phyloP scores from a whole-genome alignment of 1,140 invertebrate genomes.

The Drosophila tropicalis region DNA sequence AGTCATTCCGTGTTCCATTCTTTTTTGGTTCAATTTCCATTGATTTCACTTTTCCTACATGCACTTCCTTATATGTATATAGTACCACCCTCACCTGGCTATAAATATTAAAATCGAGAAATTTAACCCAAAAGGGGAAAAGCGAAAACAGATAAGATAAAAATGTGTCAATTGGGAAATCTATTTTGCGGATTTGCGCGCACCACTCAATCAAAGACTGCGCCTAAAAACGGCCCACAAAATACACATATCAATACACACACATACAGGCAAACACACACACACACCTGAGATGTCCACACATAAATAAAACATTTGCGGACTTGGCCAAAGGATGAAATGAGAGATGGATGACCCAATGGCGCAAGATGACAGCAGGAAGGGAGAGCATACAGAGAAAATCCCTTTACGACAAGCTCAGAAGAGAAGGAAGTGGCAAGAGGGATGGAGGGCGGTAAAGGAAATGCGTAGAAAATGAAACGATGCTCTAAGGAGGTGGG shows the following conservation, averaged over 20 bases:
- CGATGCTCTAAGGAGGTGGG: conserved; percentile 45
- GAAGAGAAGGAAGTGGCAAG: background rate
- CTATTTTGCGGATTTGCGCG: conserved; percentile 78
- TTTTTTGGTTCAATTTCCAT: too few relatives aligned
- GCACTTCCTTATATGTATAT: background rate
- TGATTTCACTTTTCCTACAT: background rate
- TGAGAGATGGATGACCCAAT: conserved; percentile 79
- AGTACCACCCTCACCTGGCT: background rate
- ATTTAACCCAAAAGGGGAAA: conserved; percentile 28
- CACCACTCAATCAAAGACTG: conserved; percentile 75
- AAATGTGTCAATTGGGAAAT: conserved; percentile 82
- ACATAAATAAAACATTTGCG: conserved; percentile 82
- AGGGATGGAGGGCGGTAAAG: conserved; percentile 2
- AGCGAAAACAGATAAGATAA: conserved; percentile 48
- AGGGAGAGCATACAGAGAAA: conserved; percentile 70
- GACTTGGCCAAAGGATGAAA: conserved; percentile 71
- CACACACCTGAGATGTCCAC: conserved; percentile 53
- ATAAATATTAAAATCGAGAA: conserved; percentile 74
- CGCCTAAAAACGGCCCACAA: conserved; percentile 52
- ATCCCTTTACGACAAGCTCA: conserved; percentile 73
- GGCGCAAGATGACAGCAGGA: conserved; percentile 72
- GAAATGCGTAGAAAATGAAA: conserved; percentile 82
- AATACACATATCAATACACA: conserved; percentile 57
- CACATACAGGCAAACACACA: conserved; percentile 24
- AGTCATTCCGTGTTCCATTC: too few relatives aligned